Conservation (phyloP, 2,888 invertebrate species). For the Apamea epomidion region DNA sequence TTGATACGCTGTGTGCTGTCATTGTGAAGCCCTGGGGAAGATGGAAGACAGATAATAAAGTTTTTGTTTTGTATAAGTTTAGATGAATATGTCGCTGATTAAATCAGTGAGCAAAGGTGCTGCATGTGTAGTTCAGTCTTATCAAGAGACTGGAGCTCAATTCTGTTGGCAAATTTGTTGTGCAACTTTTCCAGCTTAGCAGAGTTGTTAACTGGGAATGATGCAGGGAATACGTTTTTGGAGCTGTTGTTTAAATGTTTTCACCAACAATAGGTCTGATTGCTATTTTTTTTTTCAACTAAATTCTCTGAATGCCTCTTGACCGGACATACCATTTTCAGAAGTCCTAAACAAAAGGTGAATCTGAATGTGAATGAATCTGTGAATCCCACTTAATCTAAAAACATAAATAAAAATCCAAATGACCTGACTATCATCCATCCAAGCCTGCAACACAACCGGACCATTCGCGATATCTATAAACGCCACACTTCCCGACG, state of each 20-base stretch:
- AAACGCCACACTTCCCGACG: conserved; percentile 78
- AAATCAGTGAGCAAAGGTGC: neutral
- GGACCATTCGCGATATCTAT: conserved; percentile 79
- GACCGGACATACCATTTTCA: neutral
- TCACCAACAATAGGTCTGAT: neutral
- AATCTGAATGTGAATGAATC: too few relatives aligned
- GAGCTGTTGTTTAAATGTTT: neutral
- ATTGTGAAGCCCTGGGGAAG: conserved; percentile 84
- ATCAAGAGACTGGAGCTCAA: neutral
- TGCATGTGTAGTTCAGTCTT: neutral
- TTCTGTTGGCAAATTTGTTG: neutral
- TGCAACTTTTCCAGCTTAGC: neutral
- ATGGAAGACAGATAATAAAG: neutral
- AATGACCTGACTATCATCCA: conserved; percentile 69
- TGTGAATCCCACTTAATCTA: neutral
- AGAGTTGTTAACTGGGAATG: neutral
- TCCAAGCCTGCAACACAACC: conserved; percentile 82
- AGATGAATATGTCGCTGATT: neutral
- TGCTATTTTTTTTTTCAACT: neutral
- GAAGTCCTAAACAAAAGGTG: neutral
- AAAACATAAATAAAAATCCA: neutral
- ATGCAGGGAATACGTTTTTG: neutral
- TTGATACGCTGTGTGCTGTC: conserved; percentile 79
- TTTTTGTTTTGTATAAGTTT: neutral
- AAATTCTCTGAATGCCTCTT: neutral